Evolutionary conservation across 2,888 invertebrate species (phyloP), one percentile per base, ranked within the genome.

Genomic region (Cheiracanthium punctorium): DNA sequence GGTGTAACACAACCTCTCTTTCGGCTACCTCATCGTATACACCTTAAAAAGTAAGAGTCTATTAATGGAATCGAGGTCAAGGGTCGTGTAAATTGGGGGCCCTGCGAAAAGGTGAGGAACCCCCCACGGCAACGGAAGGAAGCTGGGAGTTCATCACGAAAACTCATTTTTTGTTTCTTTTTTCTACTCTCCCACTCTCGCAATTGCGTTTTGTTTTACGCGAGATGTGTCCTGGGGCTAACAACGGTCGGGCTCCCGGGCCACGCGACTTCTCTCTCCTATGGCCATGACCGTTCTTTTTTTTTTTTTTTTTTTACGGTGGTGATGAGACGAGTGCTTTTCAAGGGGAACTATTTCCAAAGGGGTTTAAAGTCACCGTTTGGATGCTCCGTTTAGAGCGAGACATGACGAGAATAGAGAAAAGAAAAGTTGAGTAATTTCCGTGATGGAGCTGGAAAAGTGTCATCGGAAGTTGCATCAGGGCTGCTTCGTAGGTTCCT

Each of bases 41-140:
- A 4, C 20, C 67, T 65, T 73, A 79, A 85, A n/a, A 85, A 85
- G 84, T 85, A 85, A 85, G 84, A 85, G 84, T 85, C n/a, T n/a
- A 85, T 85, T 85, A 85, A 85, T 85, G 48, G 73, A 85, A 85
- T 79, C 41, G 58, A 33, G 84, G 84, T 80, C 79, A 85, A 43
- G 74, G 84, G 84, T 79, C 82, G 48, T 24, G 14, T 8, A 28
- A 37, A 69, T 32, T n/a, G n/a, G 77, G 52, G 84, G 79, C 84
- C 84, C 37, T 20, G 14, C 24, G 64, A 48, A n/a, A 82, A 82
- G 76, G 76, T 70, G 72, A 71, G 58, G 58, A 58, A 58, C 58
- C 58, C 58, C n/a, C 58, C 58, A 24, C 24, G 74, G 84, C 84
- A 74, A 24, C 84, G 84, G 84, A 85, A 85, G 79, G 33, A 52